phyloP scores from a whole-genome alignment of 2,888 invertebrate genomes.

The Drosophila paranaensis region DNA sequence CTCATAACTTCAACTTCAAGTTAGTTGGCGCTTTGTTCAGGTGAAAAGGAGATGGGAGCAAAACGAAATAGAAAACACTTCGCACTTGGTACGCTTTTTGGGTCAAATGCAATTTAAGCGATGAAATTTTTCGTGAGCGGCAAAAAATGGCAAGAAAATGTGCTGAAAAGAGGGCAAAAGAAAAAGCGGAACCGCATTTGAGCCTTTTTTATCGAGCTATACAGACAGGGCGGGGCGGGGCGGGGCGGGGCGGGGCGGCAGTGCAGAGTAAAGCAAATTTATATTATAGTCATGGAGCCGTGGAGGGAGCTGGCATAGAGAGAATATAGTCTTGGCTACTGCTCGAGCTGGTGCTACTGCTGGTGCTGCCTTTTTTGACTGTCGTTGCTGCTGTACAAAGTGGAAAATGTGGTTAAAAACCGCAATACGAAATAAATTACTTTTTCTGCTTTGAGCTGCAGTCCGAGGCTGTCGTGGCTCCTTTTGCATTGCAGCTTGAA shows the following conservation, averaged over 20 bases:
- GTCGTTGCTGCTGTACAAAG: slow-evolving; percentile 77
- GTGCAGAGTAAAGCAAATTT: slow-evolving; percentile 65
- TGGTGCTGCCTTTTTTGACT: slow-evolving; percentile 59
- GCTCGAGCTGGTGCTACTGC: not conserved
- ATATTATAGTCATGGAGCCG: slow-evolving; percentile 60
- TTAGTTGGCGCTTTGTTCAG: slow-evolving; percentile 47
- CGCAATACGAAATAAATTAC: slow-evolving; percentile 80
- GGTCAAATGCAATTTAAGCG: slow-evolving; percentile 67
- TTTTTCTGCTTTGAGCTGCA: slow-evolving; percentile 77
- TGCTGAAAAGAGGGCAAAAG: slow-evolving; percentile 64
- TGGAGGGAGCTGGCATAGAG: slow-evolving; percentile 7
- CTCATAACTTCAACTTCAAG: slow-evolving; percentile 65
- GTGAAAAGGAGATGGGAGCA: slow-evolving; percentile 38
- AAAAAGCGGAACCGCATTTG: slow-evolving; percentile 77
- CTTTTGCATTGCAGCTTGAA: slow-evolving; percentile 71
- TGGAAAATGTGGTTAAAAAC: slow-evolving; percentile 80
- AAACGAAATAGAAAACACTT: slow-evolving; percentile 60
- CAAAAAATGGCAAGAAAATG: slow-evolving; percentile 66
- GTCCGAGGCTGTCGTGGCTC: slow-evolving; percentile 58
- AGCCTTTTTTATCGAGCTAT: slow-evolving; percentile 74
- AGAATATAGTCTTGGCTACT: slow-evolving; percentile 48
- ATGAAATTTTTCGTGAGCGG: slow-evolving; percentile 51
- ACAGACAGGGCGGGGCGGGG: slow-evolving; percentile 43
- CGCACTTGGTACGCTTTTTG: slow-evolving; percentile 57
- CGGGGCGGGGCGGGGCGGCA: no score